Evolutionary conservation across 2,888 invertebrate species (phyloP), one percentile per base, ranked within the genome.

Genomic region (Auanema freiburgensis): DNA sequence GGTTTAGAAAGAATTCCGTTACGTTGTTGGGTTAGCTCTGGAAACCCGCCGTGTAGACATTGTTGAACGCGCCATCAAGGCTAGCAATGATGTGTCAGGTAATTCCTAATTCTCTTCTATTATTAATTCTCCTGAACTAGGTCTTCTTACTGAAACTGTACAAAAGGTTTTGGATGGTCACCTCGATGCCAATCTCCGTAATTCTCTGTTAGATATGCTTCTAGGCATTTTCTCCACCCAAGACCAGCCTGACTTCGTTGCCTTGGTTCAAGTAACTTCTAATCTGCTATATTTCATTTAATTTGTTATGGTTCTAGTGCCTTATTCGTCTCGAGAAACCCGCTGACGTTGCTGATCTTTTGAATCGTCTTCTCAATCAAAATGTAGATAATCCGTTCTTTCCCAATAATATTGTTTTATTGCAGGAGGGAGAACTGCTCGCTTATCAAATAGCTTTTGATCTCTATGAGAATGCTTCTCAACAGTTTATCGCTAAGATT

Each of bases 391-490:
- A 5, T 33, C 33, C 3, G 33, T 33, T 8, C 33, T 33, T 33
- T 56, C 49, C 24, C 23, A 11, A 33, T 33, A 33, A 33, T 8
- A 33, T 33, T 33, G 1, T 6, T 24, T 33, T n/a, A 11, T 55
- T 46, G 42, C 56, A 63, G 59, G 67, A 69, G 10, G 62, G 67
- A 2, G 66, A 64, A 24, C 75, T 73, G 14, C 52, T 97, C 92
- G 95, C 95, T 0, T 98, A 94, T 86, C 98, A 99, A 87, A 95
- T 99, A 79, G 95, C 91, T 0, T 99, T 99, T 86, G 98, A 99
- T 88, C 88, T 99, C 77, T 98, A 98, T 84, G 98, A 99, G 85
- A 95, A 94, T 49, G 98, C 97, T 0, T 96, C 96, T 1, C 98
- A 99, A 85, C 94, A 97, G 84, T 96, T 96, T 85, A 87, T 98